Evolutionary conservation across 1,140 invertebrate species (phyloP), one percentile per base, ranked within the genome.

Genomic region (Temnothorax curvispinosus): DNA sequence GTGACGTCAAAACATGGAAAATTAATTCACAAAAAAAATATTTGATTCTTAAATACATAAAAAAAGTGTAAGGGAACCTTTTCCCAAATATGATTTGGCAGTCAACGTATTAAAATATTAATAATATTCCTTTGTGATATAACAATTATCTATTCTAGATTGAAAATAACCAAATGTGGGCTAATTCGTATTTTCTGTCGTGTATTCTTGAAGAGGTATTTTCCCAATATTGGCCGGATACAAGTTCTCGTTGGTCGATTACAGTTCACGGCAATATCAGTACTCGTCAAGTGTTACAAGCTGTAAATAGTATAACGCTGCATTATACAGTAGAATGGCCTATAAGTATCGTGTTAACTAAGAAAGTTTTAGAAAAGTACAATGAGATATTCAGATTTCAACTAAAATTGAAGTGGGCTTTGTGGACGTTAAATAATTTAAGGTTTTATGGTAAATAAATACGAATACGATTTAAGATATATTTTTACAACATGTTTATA

Each of bases 351-450:
- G 91, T 97, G 9, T 93, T 97, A 3, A 96, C 94, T 60, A 93
- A 95, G 5, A 94, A 95, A 65, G 94, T 95, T 50, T 94, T 96
- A 60, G 89, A 93, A 15, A 95, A 96, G 76, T 97, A 97, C 89
- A 97, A 97, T 89, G 94, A 96, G 18, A 95, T 97, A 76, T 97
- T 97, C 92, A 93, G 94, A 56, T 97, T 97, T 92, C 94, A 97
- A 41, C 93, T 97, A 44, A 96, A 97, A 92, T 92, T 97, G 0
- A 97, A 97, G 92, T 96, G 96, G 94, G 96, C 96, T 3, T 93
- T 97, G 18, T 96, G 96, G 94, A 96, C 96, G 3, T 92, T 97
- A 47, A 96, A 96, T 91, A 95, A 96, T 88, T 93, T 97, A 7
- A 90, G 92, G 86, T 97, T 96, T 93, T 92, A 90, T 64, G 95